phyloP scores from a whole-genome alignment of 2,113 vertebrate genomes.

The Cochlearius cochlearius region DNA sequence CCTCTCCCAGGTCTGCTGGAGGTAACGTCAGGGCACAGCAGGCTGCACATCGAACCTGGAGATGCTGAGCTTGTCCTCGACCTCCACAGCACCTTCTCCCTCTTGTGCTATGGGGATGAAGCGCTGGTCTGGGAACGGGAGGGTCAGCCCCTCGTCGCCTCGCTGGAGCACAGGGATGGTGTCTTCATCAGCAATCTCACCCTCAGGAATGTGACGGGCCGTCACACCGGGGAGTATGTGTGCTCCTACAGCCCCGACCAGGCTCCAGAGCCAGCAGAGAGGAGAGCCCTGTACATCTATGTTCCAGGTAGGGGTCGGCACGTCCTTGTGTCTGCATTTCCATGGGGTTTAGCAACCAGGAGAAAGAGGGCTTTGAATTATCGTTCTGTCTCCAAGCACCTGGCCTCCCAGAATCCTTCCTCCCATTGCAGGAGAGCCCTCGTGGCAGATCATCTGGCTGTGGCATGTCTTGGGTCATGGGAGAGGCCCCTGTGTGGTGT shows the following conservation, averaged over 20 bases:
- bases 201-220: slow-evolving; percentile 79
- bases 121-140: slow-evolving; percentile 76
- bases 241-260: slow-evolving; percentile 71
- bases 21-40: not conserved
- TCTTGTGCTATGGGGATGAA: slow-evolving; percentile 78
- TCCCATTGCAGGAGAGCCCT: not conserved
- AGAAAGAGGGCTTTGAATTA: not conserved
- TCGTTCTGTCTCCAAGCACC: not conserved
- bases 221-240: slow-evolving; percentile 84
- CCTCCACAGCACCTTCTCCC: slow-evolving; percentile 74
- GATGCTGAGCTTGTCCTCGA: slow-evolving; percentile 75
- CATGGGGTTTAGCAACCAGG: not conserved
- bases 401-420: not conserved
- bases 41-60: slow-evolving; percentile 75
- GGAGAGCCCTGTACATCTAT: slow-evolving; percentile 79
- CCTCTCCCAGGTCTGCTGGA: slow-evolving; percentile 54
- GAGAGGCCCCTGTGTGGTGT: not conserved
- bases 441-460: not conserved
- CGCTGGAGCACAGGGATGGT: not conserved
- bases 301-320: slow-evolving; percentile 82
- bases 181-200: slow-evolving; percentile 75
- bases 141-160: not conserved
- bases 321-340: not conserved
- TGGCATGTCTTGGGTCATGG: not conserved
- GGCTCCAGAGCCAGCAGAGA: slow-evolving; percentile 40